Base-by-base conservation (phyloP, 2,113 vertebrate genomes). In the Rhadina sibilatrix region DNA sequence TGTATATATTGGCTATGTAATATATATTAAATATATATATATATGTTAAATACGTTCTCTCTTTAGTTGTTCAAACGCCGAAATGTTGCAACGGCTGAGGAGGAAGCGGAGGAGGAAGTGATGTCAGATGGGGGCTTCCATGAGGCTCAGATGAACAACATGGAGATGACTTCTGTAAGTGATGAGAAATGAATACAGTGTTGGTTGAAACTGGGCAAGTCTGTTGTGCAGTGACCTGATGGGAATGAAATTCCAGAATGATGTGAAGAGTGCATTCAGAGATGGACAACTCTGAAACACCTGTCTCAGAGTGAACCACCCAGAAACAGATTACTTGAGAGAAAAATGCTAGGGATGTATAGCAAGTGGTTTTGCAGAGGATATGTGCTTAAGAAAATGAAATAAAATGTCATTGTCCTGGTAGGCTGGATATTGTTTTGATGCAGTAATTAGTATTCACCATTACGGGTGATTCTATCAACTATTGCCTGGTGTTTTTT, bases 111-210 rank as follows among this genome's bases (percentile, higher is more conserved):
- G 79, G 99, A 99, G n/a, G 99, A 99, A 95, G 98, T 99, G 57
- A 99, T 99, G 99, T 99, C 98, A 9, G 99, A 99, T 96, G 99
- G 99, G 21, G 99, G 99, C 85, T 99, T 98, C 97, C 98, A 99
- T 85, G 99, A 99, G 97, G 99, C 99, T 56, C 99, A 99, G 96
- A 98, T 98, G 76, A 99, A 99, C 97, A 99, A 99, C 93, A 98
- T 99, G 98, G 99, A 99, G 95, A 99, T 99, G 98, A 96, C 97
- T 40, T 97, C 97, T 76, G 99, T 99, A 92, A 98, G 98, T 97
- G 74, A 56, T 44, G 33, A 60, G 42, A 83, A 66, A 17, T 28
- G 7, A 84, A 12, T 50, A 47, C 31, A 25, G 14, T 46, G 10
- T 44, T 78, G 30, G 6, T 57, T 93, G 70, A 77, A 87, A 46